These are phyloP conservation scores for Melangyna quadrimaculata DNA, from an alignment of 2,888 invertebrate genomes.

Conservation along the genomic window DNA sequence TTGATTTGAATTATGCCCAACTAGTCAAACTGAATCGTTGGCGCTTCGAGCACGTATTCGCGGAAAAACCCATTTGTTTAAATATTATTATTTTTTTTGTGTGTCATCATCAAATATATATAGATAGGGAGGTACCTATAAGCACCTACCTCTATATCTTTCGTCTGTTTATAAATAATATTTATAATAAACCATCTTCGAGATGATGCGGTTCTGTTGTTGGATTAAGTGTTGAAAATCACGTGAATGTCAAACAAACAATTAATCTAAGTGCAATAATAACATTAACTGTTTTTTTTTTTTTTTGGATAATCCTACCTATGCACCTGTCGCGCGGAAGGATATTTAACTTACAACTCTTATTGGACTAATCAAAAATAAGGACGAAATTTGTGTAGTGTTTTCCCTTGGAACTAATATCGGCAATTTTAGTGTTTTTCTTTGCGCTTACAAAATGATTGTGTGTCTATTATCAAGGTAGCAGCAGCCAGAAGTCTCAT, in stretches of 20 bases:
- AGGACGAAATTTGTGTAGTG: slow-evolving; percentile 1
- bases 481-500: not conserved
- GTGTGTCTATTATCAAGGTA: slow-evolving; percentile 17
- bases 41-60: slow-evolving; percentile 82
- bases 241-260: slow-evolving; percentile 67
- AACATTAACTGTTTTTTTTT: not conserved
- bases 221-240: slow-evolving; percentile 31
- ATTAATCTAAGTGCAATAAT: slow-evolving; percentile 45
- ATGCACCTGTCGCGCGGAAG: slow-evolving; percentile 59
- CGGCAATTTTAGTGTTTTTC: not conserved
- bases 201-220: slow-evolving; percentile 48
- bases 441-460: slow-evolving; percentile 6
- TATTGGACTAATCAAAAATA: slow-evolving; percentile 31
- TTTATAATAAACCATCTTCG: slow-evolving; percentile 9
- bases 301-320: slow-evolving; percentile 28
- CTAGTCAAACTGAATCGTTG: slow-evolving; percentile 82
- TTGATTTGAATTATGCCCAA: slow-evolving; percentile 81
- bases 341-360: slow-evolving; percentile 34
- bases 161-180: not conserved
- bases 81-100: not conserved
- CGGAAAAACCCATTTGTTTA: slow-evolving; percentile 77
- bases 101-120: not conserved
- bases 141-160: not conserved
- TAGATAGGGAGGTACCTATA: not conserved
- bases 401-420: not conserved